phyloP scores from a whole-genome alignment of 1,140 invertebrate species.

The Sycophaga agraensis region DNA sequence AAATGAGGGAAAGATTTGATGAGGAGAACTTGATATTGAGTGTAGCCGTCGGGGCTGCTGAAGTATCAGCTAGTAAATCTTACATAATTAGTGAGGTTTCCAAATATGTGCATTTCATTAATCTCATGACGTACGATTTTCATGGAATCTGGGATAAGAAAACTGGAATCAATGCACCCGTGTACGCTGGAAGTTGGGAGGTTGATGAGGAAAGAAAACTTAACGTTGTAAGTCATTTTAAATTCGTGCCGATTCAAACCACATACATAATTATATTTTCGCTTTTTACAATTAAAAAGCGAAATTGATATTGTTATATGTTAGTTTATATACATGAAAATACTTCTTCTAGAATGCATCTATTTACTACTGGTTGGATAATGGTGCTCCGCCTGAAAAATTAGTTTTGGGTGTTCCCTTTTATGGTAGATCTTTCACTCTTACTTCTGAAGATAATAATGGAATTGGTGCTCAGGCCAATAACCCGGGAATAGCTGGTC shows the following conservation, averaged over 20 bases:
- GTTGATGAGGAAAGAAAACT: background rate
- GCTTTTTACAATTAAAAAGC: no score
- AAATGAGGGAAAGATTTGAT: slow-evolving; percentile 63
- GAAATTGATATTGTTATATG: no score
- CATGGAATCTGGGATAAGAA: slow-evolving; percentile 64
- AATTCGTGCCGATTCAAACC: no score
- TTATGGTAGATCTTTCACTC: slow-evolving; percentile 69
- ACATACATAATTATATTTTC: no score
- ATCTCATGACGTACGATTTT: slow-evolving; percentile 74
- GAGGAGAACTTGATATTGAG: no score
- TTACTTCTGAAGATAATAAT: slow-evolving; percentile 49
- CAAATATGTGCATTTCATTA: slow-evolving; percentile 62
- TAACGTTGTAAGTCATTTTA: slow-evolving; percentile 22
- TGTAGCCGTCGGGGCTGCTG: no score
- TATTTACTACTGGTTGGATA: slow-evolving; percentile 61
- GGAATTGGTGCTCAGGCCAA: slow-evolving; percentile 45
- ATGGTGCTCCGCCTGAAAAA: slow-evolving; percentile 58
- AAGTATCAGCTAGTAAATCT: slow-evolving; percentile 56
- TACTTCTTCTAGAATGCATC: slow-evolving; percentile 44
- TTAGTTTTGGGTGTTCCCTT: slow-evolving; percentile 69
- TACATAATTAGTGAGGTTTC: no score
- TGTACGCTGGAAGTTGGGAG: slow-evolving; percentile 46
- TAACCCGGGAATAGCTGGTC: slow-evolving; percentile 46
- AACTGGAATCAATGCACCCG: slow-evolving; percentile 66
- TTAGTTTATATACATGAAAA: no score